Percentiles rank a stretch among this genome's conserved stretches.
These are phyloP conservation scores for Discoglossus pictus DNA, from an alignment of 2,797 vertebrate species.

Conservation along the genomic window DNA sequence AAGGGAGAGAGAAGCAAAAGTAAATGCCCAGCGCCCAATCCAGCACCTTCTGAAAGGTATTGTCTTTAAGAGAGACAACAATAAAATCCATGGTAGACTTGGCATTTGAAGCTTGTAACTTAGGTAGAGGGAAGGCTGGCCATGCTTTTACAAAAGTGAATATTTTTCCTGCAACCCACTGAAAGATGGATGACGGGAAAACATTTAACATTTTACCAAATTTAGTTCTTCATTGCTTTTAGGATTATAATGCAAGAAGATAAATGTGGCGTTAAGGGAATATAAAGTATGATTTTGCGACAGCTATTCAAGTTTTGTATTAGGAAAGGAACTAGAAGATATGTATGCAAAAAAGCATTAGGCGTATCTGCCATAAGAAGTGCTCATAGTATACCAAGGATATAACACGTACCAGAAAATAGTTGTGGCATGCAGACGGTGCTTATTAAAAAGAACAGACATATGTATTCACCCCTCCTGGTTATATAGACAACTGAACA, in stretches of 20 bases:
- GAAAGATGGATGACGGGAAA: slow-evolving; percentile 28
- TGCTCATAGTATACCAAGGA: slow-evolving; percentile 77
- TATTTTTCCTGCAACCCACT: slow-evolving; percentile 34
- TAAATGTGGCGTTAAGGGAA: too few species aligned
- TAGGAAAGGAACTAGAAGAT: neutral
- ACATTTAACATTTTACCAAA: too few species aligned
- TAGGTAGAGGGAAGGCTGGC: too few species aligned
- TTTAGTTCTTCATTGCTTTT: too few species aligned
- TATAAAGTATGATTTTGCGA: too few species aligned
- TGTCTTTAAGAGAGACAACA: slow-evolving; percentile 58
- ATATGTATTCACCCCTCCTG: slow-evolving; percentile 58
- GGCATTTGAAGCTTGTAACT: slow-evolving; percentile 1
- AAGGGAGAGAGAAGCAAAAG: slow-evolving; percentile 59
- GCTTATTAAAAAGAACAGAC: slow-evolving; percentile 54
- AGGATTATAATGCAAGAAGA: too few species aligned
- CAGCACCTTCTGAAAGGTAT: slow-evolving; percentile 70
- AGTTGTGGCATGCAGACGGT: slow-evolving; percentile 57
- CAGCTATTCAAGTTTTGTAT: too few species aligned
- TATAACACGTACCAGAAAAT: slow-evolving; percentile 59
- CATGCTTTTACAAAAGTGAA: slow-evolving; percentile 36
- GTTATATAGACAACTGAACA: slow-evolving; percentile 58
- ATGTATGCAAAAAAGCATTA: slow-evolving; percentile 3
- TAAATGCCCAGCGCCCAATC: slow-evolving; percentile 71
- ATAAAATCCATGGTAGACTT: slow-evolving; percentile 72
- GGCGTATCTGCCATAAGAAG: slow-evolving; percentile 42